Base-by-base conservation (phyloP, 2,113 vertebrate species). In the Chloropsis cyanopogon region DNA sequence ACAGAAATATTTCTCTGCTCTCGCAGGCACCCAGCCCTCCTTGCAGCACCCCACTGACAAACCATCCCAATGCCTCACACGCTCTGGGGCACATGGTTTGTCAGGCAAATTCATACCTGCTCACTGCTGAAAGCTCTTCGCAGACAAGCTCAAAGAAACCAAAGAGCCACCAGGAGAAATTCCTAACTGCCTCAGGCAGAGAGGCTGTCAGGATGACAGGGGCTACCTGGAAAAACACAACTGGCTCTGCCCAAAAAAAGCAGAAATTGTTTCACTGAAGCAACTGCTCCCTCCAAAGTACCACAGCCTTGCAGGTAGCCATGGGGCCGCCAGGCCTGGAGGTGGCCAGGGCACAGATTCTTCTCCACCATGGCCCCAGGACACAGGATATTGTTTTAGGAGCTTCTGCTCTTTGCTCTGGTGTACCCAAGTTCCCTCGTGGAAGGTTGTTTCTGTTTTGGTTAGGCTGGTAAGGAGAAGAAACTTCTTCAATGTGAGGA, bases 1-100 rank as follows among this genome's bases (percentile, higher is more conserved):
- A 25, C 1, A 6, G 9, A 35, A 17, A 33, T 17, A 41, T 22
- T 41, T 16, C n/a, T 44, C 47, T 76, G 8, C 29, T 24, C 44
- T 49, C 0, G 0, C 29, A 50, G 64, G 19, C 46, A 39, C 12
- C 11, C 50, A 8, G 3, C 39, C 52, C 28, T 14, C n/a, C 19
- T 70, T 28, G 12, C 24, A 22, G 14, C 35, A 63, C 28, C n/a
- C 57, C 37, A 4, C 35, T 20, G n/a, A 46, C 37, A 65, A 64
- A 31, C 16, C 13, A 17, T 46, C 24, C 37, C 46, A 65, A 5
- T 5, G 9, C 25, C 20, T 44, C 35, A 53, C 3, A 0, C 10
- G 37, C 46, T 61, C 70, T 65, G 60, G 44, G 52, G 52, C 24
- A 21, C 0, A 0, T 26, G 39, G 23, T 16, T 73, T 59, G 33